These are phyloP conservation scores for Petrophora chlorosata DNA, from an alignment of 2,888 invertebrate species.

Conservation along the genomic window DNA sequence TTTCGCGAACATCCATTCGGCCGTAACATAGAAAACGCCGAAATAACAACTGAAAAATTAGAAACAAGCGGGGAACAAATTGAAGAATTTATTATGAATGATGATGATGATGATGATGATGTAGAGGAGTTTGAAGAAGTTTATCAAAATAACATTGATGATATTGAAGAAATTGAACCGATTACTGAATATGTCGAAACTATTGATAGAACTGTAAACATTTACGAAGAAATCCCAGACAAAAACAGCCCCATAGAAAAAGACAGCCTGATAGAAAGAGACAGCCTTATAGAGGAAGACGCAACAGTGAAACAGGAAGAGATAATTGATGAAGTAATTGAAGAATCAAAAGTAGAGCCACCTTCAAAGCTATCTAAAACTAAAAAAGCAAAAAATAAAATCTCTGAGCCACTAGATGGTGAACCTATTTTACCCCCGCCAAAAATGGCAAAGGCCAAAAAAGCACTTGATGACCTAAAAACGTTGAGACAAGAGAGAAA, in stretches of 20 bases:
- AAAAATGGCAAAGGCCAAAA: slow-evolving; percentile 55
- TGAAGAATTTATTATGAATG: slow-evolving; percentile 21
- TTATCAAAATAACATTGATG: slow-evolving; percentile 17
- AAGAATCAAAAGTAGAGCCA: slow-evolving; percentile 21
- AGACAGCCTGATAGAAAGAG: slow-evolving; percentile 11
- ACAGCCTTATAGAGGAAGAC: slow-evolving; percentile 14
- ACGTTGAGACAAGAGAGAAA: slow-evolving; percentile 65
- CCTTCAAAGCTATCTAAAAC: slow-evolving; percentile 45
- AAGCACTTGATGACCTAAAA: slow-evolving; percentile 62
- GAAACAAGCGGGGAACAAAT: slow-evolving; percentile 30
- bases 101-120: slow-evolving; percentile 15
- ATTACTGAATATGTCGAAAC: slow-evolving; percentile 8
- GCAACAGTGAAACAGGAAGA: slow-evolving; percentile 11
- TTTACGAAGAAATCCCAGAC: slow-evolving; percentile 24
- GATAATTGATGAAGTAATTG: slow-evolving; percentile 14
- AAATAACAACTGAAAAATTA: slow-evolving; percentile 12
- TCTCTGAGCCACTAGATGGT: slow-evolving; percentile 18
- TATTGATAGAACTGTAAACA: slow-evolving; percentile 4
- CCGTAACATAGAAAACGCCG: slow-evolving; percentile 10
- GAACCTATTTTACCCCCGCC: slow-evolving; percentile 26
- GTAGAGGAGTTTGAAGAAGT: slow-evolving; percentile 30
- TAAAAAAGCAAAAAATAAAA: slow-evolving; percentile 46
- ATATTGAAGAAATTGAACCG: slow-evolving; percentile 29
- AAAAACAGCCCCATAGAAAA: slow-evolving; percentile 15
- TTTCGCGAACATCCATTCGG: slow-evolving; percentile 76